Base-by-base conservation (phyloP, 1,140 invertebrate species). In the Leptopilina boulardi region DNA sequence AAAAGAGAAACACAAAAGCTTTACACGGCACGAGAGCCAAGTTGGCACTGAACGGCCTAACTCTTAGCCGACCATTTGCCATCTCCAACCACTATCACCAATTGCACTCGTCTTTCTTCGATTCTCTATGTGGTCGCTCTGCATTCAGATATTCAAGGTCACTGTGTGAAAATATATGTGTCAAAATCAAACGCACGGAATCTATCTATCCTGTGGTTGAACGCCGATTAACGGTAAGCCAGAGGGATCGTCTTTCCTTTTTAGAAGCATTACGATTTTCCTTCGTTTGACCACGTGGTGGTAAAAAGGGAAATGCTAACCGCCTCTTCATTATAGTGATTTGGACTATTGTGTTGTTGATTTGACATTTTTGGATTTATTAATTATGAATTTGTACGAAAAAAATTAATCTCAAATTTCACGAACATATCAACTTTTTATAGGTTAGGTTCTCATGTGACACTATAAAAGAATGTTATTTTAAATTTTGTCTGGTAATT, bases 11-110 rank as follows among this genome's bases (percentile, higher is more conserved):
- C 78, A 73, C 34, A 38, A 38, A 82, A 84, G 85, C 80, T 85
- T 87, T 85, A 83, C 75, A 82, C 85, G 85, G 82, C 84, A 82
- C 85, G 85, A 81, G 81, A 84, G 86, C 82, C 85, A 82, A 84
- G 77, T 83, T 87, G 80, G 84, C 80, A 89, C 88, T 88, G 87
- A 88, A 85, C 81, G 78, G 84, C 70, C 72, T n/a, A 30, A 30
- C 59, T 66, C 23, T 66, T 74, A 79, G 77, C 73, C 77, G 76
- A 75, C 77, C 78, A 79, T 74, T n/a, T 73, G 76, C 74, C 70
- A 54, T 74, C 78, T 82, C 78, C 78, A 79, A 85, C 84, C 79
- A 78, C 82, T 85, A 85, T 84, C 82, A 78, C 80, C 80, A 82
- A 66, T 75, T 82, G 82, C 77, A 73, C 51, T 84, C 86, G 85